Conservation (phyloP, 2,797 vertebrate genomes). For the Trachurus trachurus region DNA sequence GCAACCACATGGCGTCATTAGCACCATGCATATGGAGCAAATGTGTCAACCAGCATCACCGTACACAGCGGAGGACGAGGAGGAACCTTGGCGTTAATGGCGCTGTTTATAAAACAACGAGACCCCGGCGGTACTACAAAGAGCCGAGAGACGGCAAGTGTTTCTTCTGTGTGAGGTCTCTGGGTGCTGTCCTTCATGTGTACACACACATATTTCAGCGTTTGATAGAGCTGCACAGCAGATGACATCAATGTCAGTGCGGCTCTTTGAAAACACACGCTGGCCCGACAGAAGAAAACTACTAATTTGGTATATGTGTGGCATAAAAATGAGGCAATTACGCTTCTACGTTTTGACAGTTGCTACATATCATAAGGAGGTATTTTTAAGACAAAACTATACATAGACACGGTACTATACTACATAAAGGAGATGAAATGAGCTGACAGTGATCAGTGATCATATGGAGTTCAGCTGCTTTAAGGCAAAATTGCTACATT, state of each 20-base stretch:
- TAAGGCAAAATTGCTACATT: conserved; percentile 38
- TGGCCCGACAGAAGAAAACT: conserved; percentile 19
- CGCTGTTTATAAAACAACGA: conserved; percentile 74
- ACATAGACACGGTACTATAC: not conserved
- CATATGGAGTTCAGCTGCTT: conserved; percentile 54
- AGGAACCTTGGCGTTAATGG: conserved; percentile 80
- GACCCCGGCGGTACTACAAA: conserved; percentile 73
- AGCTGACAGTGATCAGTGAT: conserved; percentile 25
- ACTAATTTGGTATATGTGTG: conserved; percentile 20
- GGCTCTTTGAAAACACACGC: conserved; percentile 50
- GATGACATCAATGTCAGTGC: conserved; percentile 73
- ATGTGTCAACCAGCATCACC: conserved; percentile 74
- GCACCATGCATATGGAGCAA: conserved; percentile 71
- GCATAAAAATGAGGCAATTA: conserved; percentile 20
- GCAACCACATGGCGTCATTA: conserved; percentile 82
- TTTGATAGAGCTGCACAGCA: conserved; percentile 75
- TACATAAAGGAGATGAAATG: conserved; percentile 6
- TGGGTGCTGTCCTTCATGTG: conserved; percentile 53
- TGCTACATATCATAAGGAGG: not conserved
- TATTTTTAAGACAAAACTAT: conserved; percentile 8
- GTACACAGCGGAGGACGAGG: conserved; percentile 48
- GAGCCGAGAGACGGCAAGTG: conserved; percentile 40
- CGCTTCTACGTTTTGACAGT: conserved; percentile 7
- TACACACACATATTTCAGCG: conserved; percentile 32
- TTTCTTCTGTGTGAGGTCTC: conserved; percentile 78